These are phyloP conservation scores for Pao palembangensis DNA, from an alignment of 2,113 vertebrate species.

Conservation along the genomic window DNA sequence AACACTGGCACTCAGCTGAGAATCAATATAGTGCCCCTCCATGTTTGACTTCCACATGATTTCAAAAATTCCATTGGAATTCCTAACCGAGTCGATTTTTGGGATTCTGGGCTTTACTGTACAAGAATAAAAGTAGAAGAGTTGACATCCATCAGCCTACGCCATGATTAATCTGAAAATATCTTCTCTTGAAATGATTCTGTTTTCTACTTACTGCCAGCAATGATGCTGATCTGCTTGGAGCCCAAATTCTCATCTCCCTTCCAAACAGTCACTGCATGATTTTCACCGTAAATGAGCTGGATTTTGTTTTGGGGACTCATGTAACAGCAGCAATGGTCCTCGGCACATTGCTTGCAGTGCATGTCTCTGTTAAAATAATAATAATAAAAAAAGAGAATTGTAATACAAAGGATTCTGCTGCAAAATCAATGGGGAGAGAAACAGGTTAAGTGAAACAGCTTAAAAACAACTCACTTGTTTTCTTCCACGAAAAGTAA, in stretches of 20 bases:
- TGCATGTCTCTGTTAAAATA: not conserved
- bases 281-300: accelerated
- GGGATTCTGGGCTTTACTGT: conserved; percentile 68
- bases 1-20: accelerated
- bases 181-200: no score
- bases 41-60: conserved; percentile 47
- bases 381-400: not conserved
- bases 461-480: conserved; percentile 15
- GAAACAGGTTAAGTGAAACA: not conserved
- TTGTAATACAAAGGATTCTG: not conserved
- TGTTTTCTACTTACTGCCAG: no score
- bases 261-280: conserved; percentile 8
- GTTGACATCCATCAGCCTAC: no score
- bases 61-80: conserved; percentile 30
- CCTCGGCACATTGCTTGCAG: not conserved
- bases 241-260: not conserved
- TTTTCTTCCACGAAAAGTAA: no score
- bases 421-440: not conserved
- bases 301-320: no score
- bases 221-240: accelerated
- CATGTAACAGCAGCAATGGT: conserved; percentile 42
- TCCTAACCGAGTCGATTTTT: conserved; percentile 17
- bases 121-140: not conserved
- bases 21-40: accelerated
- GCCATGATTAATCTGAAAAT: no score